Evolutionary conservation across 23 tunicate species (phyloP).

Genomic region (Trididemnum miniatum): DNA sequence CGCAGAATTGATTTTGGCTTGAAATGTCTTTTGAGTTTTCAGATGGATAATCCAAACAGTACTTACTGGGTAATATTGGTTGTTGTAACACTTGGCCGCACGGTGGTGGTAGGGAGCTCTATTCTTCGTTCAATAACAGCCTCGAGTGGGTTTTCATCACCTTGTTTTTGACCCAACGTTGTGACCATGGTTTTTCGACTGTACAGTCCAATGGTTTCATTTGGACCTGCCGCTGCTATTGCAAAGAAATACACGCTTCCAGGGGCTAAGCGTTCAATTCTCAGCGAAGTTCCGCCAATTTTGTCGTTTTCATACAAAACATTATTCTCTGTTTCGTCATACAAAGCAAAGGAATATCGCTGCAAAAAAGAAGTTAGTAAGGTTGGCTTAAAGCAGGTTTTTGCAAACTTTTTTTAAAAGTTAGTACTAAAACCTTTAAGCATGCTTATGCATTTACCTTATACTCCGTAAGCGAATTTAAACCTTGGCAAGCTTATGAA

Average conservation of each 20-base stretch:
- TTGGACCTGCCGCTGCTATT: conserved; percentile 22
- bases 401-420: too few relatives aligned
- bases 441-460: too few relatives aligned
- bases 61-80: conserved; percentile 10
- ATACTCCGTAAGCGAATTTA: too few relatives aligned
- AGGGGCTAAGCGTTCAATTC: conserved; percentile 29
- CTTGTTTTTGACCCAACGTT: conserved; percentile 23
- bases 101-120: not conserved
- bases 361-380: conserved; percentile 4
- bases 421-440: too few relatives aligned
- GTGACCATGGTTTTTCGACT: conserved; percentile 5
- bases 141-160: not conserved
- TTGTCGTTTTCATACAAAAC: conserved; percentile 34
- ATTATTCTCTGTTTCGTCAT: conserved; percentile 16
- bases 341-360: conserved; percentile 37
- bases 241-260: conserved; percentile 36
- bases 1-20: too few relatives aligned
- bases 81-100: conserved; percentile 1
- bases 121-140: not conserved
- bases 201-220: not conserved
- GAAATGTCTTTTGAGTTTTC: too few relatives aligned
- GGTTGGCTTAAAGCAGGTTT: too few relatives aligned
- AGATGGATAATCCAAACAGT: too few relatives aligned
- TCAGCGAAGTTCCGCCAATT: conserved; percentile 16
- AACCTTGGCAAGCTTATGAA: too few relatives aligned